A percentile compares a stretch with the other conserved stretches of the same genome.
phyloP scores from a whole-genome alignment of 2,888 invertebrate genomes.

The Mallateleia sp. region DNA sequence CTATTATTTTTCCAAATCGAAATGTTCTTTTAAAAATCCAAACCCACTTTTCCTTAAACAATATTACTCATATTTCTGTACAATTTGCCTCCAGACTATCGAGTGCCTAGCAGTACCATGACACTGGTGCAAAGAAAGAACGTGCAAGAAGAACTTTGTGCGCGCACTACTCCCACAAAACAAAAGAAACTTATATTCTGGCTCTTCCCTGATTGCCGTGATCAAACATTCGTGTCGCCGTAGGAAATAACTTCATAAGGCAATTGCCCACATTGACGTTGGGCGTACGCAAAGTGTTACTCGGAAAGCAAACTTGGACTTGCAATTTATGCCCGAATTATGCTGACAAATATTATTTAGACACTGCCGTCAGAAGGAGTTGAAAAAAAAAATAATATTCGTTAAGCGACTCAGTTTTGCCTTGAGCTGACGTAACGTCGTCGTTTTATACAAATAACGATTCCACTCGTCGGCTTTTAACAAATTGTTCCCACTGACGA shows the following conservation, averaged over 20 bases:
- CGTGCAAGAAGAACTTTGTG: constrained; percentile 29
- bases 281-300: not conserved
- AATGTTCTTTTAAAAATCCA: too few relatives aligned
- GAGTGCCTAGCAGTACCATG: constrained; percentile 62
- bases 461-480: constrained; percentile 42
- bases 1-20: too few relatives aligned
- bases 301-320: not conserved
- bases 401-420: constrained; percentile 19
- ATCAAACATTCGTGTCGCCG: constrained; percentile 36
- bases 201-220: constrained; percentile 25
- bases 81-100: constrained; percentile 7
- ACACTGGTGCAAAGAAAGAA: constrained; percentile 50
- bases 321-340: not conserved
- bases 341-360: constrained; percentile 9
- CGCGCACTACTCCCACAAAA: constrained; percentile 17
- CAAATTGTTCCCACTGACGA: constrained; percentile 43
- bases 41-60: too few relatives aligned
- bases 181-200: constrained; percentile 24
- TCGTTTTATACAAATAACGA: constrained; percentile 36
- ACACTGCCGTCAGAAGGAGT: not conserved
- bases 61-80: constrained; percentile 11
- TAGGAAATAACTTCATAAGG: constrained; percentile 18
- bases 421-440: constrained; percentile 25
- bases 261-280: not conserved
- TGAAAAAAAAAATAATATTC: not conserved